Base-by-base conservation (phyloP, 1,140 invertebrate species). In the Drusus annulatus region DNA sequence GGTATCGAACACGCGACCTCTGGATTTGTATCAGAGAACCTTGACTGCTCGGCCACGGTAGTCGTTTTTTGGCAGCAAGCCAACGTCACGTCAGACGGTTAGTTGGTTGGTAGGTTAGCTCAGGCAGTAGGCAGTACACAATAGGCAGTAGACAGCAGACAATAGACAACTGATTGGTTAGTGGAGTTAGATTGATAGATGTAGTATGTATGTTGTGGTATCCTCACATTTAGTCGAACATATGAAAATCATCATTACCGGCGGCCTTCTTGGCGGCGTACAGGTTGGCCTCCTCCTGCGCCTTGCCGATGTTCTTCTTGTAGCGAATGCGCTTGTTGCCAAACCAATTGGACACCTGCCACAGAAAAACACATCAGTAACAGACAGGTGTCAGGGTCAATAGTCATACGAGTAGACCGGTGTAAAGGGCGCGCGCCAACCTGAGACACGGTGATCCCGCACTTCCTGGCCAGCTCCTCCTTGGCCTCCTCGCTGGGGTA, bases 271-370 rank as follows among this genome's bases (percentile, higher is more conserved):
- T 99, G 63, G 98, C 98, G 83, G 98, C 98, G 89, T 99, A 99
- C 84, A 99, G 91, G 90, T 99, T 99, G 51, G 99, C 98, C 90
- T 99, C 99, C 90, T 99, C 99, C 89, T 99, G 98, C 76, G 98
- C 98, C 91, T 99, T 99, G 83, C 98, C 98, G 83, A 99, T 99
- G 90, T 99, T 99, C 92, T 99, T 99, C 94, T 99, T 99, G 91
- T 99, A 99, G 86, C 99, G 94, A 91, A 99, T 99, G 87, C 99
- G 94, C 89, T 99, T 99, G 91, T 99, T 99, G 83, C 99, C 99
- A 89, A 99, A 99, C 99, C 99, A 99, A 93, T 98, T 98, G 77
- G 96, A 98, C 76, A 98, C 97, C 95, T 98, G 25, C 5, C 25
- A 45, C 17, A 21, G 1, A 45, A 1, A 21, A 6, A 28, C 4